phyloP scores from a whole-genome alignment of 2,888 invertebrate genomes.

The Megaustenia siamemsis region DNA sequence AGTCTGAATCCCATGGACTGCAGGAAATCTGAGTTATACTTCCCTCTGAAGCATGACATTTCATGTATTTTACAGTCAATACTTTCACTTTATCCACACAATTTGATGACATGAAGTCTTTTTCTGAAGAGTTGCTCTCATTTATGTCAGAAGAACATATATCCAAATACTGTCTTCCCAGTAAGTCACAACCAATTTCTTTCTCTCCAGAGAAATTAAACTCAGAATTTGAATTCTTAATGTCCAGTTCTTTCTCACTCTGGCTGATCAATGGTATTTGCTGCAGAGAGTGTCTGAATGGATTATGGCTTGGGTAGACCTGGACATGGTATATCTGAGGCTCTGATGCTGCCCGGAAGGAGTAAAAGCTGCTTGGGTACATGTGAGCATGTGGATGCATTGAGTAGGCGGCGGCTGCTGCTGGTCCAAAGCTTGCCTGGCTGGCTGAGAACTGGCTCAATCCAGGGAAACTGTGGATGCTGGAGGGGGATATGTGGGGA shows the following conservation, averaged over 20 bases:
- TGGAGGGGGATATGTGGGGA: constrained; percentile 57
- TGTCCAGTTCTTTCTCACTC: background rate
- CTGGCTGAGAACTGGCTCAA: constrained; percentile 49
- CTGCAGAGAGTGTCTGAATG: constrained; percentile 18
- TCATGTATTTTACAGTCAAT: background rate
- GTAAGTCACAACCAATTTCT: background rate
- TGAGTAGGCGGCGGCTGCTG: constrained; percentile 50
- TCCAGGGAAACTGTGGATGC: constrained; percentile 61
- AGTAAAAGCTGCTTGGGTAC: constrained; percentile 58
- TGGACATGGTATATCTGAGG: constrained; percentile 64
- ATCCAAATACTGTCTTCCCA: background rate
- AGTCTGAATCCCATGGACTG: background rate
- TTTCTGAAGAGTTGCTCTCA: background rate
- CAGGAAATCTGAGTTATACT: background rate
- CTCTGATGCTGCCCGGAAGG: constrained; percentile 61
- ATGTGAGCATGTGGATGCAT: constrained; percentile 58
- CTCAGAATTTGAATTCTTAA: background rate
- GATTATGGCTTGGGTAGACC: constrained; percentile 57
- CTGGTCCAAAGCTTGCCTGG: constrained; percentile 55
- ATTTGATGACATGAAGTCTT: background rate
- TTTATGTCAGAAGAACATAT: background rate
- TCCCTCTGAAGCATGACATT: background rate
- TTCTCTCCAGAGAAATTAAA: background rate
- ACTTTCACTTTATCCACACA: background rate
- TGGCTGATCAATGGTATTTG: background rate